Conservation (phyloP, 2,888 invertebrate genomes). For the Tiphia femorata region DNA sequence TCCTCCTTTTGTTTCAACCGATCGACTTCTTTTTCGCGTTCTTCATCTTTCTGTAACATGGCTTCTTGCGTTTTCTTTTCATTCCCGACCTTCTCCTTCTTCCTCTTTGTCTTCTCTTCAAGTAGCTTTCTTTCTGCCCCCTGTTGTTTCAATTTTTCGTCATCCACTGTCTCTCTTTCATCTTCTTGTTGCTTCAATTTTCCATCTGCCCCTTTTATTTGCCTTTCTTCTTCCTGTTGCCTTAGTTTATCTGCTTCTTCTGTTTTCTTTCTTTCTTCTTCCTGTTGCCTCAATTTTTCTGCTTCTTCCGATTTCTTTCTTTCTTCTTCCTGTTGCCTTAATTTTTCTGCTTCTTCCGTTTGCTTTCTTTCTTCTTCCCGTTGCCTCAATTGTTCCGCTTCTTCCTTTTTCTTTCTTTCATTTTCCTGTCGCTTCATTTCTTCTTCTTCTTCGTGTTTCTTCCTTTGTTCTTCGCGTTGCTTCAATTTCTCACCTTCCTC, state of each 20-base stretch:
- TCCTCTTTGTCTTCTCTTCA: too few relatives aligned
- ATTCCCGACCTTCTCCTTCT: too few relatives aligned
- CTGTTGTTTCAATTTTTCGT: conserved; percentile 14
- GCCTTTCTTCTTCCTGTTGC: conserved; percentile 54
- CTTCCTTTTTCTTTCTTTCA: conserved; percentile 27
- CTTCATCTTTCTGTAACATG: conserved; percentile 20
- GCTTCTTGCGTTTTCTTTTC: conserved; percentile 17
- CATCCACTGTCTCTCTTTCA: conserved; percentile 18
- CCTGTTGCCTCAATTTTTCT: conserved; percentile 18
- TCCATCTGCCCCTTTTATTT: conserved; percentile 45
- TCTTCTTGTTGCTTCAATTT: conserved; percentile 40
- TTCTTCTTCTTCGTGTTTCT: conserved; percentile 19
- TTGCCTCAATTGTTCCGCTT: conserved; percentile 25
- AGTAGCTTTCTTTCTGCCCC: conserved; percentile 15
- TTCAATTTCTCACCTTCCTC: conserved; percentile 29
- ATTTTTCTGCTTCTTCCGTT: conserved; percentile 14
- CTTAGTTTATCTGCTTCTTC: conserved; percentile 36
- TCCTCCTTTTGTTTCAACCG: conserved; percentile 17
- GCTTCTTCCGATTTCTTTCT: conserved; percentile 18
- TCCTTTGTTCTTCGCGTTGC: conserved; percentile 19
- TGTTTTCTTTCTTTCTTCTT: conserved; percentile 25
- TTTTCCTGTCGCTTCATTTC: conserved; percentile 24
- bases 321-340: conserved; percentile 27
- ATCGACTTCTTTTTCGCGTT: conserved; percentile 21
- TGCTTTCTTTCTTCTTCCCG: conserved; percentile 29